phyloP scores from a whole-genome alignment of 2,888 invertebrate species.

The Marasmarcha lunaedactyla region DNA sequence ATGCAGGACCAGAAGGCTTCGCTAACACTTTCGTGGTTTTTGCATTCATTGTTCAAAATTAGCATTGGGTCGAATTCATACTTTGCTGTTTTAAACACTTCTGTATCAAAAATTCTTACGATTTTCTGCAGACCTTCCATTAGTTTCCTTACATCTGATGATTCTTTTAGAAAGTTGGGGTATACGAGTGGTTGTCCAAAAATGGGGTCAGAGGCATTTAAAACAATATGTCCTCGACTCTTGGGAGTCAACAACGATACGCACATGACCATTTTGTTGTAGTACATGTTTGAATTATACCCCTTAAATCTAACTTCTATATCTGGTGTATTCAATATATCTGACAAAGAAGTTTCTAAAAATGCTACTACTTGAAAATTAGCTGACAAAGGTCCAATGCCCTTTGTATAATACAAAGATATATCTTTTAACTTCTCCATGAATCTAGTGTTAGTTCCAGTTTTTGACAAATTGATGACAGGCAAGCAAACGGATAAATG shows the following conservation, averaged over 20 bases:
- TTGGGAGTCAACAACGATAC: constrained; percentile 50
- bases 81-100: constrained; percentile 45
- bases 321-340: constrained; percentile 48
- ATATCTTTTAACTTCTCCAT: constrained; percentile 53
- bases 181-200: constrained; percentile 54
- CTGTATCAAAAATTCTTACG: constrained; percentile 55
- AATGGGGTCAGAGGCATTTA: constrained; percentile 46
- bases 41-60: constrained; percentile 51
- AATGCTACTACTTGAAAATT: constrained; percentile 58
- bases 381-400: constrained; percentile 49
- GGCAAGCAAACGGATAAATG: constrained; percentile 56
- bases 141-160: constrained; percentile 43
- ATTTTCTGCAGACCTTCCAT: constrained; percentile 52
- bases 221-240: constrained; percentile 49
- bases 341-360: constrained; percentile 45
- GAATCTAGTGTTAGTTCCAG: constrained; percentile 41
- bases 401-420: constrained; percentile 47
- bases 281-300: constrained; percentile 60
- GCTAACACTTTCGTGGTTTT: constrained; percentile 43
- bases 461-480: constrained; percentile 44
- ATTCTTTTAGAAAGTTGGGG: constrained; percentile 51
- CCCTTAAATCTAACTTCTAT: constrained; percentile 56
- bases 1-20: constrained; percentile 57
- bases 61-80: constrained; percentile 50
- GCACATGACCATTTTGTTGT: constrained; percentile 53